These are phyloP conservation scores for Perca fluviatilis DNA, from an alignment of 2,113 vertebrate species.

Conservation along the genomic window DNA sequence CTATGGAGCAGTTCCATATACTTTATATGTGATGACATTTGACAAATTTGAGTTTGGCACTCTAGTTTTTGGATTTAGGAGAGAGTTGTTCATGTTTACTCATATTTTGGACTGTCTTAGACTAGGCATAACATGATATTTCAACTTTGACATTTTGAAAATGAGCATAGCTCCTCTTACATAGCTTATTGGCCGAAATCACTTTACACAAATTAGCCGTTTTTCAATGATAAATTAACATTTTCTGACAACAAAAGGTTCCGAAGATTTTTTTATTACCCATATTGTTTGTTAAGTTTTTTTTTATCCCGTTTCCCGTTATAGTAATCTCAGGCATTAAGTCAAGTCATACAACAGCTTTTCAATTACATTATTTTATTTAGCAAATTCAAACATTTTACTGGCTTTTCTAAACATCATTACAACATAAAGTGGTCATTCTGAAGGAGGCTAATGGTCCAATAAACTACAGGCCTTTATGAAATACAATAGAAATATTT, in stretches of 20 bases:
- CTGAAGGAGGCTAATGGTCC: conserved; percentile 57
- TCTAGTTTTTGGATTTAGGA: too few species aligned
- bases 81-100: too few species aligned
- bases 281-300: not conserved
- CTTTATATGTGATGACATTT: too few species aligned
- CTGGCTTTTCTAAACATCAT: conserved; percentile 63
- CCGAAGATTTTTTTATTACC: not conserved
- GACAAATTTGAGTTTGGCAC: too few species aligned
- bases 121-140: too few species aligned
- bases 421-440: conserved; percentile 60
- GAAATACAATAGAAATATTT: conserved; percentile 78
- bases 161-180: too few species aligned
- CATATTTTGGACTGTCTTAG: too few species aligned
- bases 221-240: not conserved
- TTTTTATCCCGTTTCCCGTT: not conserved
- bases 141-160: too few species aligned
- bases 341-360: conserved; percentile 9
- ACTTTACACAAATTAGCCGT: not conserved
- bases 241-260: not conserved
- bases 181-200: not conserved
- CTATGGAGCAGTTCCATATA: too few species aligned
- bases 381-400: conserved; percentile 58
- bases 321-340: not conserved
- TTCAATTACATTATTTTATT: conserved; percentile 72
- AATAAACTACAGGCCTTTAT: conserved; percentile 66